Evolutionary conservation across 2,797 vertebrate species (phyloP).

Genomic region (Oreochromis mossambicus): DNA sequence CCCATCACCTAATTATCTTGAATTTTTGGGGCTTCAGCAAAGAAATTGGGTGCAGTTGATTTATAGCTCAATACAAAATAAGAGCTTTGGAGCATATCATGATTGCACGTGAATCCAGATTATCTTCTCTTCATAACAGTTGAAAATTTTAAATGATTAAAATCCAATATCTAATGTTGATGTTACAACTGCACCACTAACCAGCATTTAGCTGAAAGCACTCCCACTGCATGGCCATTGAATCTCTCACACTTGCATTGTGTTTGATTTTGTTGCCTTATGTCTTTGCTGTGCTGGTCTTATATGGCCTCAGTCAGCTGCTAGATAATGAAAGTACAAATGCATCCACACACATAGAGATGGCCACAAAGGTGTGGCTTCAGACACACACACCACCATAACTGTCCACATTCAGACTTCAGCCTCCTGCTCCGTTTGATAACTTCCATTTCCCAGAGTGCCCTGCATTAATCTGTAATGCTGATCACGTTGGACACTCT

Average conservation of each 20-base stretch:
- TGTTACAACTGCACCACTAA: background rate
- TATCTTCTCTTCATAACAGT: background rate
- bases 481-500: conserved; percentile 71
- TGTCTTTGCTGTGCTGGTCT: background rate
- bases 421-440: conserved; percentile 62
- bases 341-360: background rate
- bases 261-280: background rate
- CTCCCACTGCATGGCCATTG: no score
- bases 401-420: conserved; percentile 9
- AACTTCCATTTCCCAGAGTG: conserved; percentile 73
- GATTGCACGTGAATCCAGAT: background rate
- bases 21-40: accelerated
- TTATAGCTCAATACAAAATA: background rate
- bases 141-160: background rate
- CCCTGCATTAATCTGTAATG: conserved; percentile 59
- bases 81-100: accelerated
- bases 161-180: background rate
- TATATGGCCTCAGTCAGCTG: background rate
- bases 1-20: background rate
- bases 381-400: background rate
- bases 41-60: background rate
- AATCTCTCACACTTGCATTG: background rate
- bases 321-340: background rate
- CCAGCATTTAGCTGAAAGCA: background rate
- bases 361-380: background rate